phyloP scores from a whole-genome alignment of 2,797 vertebrate genomes.

The Adrianichthys oophorus region DNA sequence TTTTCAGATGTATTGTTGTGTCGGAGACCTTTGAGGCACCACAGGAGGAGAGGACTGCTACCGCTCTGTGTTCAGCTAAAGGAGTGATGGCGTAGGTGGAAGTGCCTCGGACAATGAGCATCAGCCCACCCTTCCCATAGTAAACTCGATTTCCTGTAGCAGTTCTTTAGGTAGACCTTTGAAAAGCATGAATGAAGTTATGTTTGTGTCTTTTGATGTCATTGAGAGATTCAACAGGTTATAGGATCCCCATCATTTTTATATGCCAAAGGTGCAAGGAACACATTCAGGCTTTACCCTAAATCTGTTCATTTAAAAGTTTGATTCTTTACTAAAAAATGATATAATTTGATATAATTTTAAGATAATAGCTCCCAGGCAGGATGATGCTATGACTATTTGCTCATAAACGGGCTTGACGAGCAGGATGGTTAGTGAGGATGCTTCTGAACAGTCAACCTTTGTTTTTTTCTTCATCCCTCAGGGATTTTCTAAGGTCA shows the following conservation, averaged over 20 bases:
- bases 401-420: constrained; percentile 50
- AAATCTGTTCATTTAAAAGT: too few species aligned
- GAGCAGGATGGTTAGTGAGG: constrained; percentile 46
- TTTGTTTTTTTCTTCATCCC: constrained; percentile 67
- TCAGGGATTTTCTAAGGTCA: constrained; percentile 62
- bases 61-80: constrained; percentile 56
- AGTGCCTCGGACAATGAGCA: constrained; percentile 72
- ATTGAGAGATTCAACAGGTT: constrained; percentile 45
- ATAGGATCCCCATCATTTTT: too few species aligned
- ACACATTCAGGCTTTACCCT: too few species aligned
- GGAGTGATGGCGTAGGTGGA: constrained; percentile 70
- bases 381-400: constrained; percentile 56
- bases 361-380: constrained; percentile 40
- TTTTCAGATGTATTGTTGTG: constrained; percentile 70
- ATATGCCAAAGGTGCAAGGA: too few species aligned
- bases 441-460: constrained; percentile 61
- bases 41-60: constrained; percentile 60
- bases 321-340: constrained; percentile 3
- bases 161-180: constrained; percentile 41
- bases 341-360: constrained; percentile 39
- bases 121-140: constrained; percentile 69
- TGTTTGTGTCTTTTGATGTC: constrained; percentile 46
- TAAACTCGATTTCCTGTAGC: constrained; percentile 67
- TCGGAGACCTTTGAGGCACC: constrained; percentile 68
- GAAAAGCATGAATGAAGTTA: constrained; percentile 68